A percentile compares a stretch with the other conserved stretches of the same genome.
Evolutionary conservation across 2,888 invertebrate genomes (phyloP).

Genomic region (Plebejus argus): DNA sequence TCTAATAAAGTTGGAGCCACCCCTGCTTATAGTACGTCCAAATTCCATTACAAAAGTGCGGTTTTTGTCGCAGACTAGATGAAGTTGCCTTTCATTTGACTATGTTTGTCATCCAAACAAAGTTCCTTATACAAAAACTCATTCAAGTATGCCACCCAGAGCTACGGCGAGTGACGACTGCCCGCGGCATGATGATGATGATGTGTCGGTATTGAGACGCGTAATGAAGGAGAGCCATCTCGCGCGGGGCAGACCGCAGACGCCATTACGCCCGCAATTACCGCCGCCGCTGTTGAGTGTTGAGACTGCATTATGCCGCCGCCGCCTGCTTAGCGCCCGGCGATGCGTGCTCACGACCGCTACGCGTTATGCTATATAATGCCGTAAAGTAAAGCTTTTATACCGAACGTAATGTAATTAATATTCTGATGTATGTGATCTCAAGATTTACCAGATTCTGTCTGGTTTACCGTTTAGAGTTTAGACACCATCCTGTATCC

Average conservation of each 20-base stretch:
- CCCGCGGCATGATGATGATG: neutral
- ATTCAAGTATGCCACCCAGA: neutral
- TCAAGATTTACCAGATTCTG: too few species aligned
- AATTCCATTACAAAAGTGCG: too few species aligned
- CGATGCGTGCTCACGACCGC: neutral
- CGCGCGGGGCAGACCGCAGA: neutral
- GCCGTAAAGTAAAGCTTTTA: neutral
- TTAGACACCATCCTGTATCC: too few species aligned
- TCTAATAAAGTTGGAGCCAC: too few species aligned
- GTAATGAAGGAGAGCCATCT: neutral
- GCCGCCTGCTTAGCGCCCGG: neutral
- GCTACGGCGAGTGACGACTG: neutral
- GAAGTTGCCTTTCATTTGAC: too few species aligned
- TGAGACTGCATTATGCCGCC: neutral
- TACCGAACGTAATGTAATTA: too few species aligned
- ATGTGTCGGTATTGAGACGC: neutral
- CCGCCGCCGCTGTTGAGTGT: neutral
- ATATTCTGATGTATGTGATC: too few species aligned
- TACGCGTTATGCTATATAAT: neutral
- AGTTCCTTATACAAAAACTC: too few species aligned
- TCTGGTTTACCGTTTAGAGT: too few species aligned
- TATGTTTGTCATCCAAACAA: too few species aligned
- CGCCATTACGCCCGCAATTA: constrained; percentile 1
- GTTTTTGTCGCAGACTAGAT: too few species aligned
- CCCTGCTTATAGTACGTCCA: too few species aligned